Percentiles rank a stretch among this genome's conserved stretches.
These are phyloP conservation scores for Druceiella hillmani DNA, from an alignment of 2,888 invertebrate genomes.

Conservation along the genomic window DNA sequence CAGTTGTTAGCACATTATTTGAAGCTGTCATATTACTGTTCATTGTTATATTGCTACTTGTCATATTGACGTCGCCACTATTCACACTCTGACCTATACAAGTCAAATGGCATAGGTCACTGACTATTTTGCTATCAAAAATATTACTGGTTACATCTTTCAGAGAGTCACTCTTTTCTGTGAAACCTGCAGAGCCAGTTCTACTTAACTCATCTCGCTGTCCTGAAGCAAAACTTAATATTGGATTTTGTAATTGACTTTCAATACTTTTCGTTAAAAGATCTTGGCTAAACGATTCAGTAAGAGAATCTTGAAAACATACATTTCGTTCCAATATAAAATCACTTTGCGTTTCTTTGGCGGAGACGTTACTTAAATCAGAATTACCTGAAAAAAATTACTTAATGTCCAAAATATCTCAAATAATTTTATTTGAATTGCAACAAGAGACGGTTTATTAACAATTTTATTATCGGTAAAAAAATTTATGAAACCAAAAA, in stretches of 20 bases:
- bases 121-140: conserved; percentile 33
- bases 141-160: conserved; percentile 41
- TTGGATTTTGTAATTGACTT: conserved; percentile 32
- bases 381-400: conserved; percentile 36
- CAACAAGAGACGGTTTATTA: too few species aligned
- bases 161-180: conserved; percentile 37
- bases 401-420: too few species aligned
- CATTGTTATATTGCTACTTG: conserved; percentile 41
- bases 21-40: conserved; percentile 45
- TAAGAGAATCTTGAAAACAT: conserved; percentile 47
- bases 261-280: conserved; percentile 38
- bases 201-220: conserved; percentile 38
- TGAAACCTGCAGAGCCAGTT: conserved; percentile 32
- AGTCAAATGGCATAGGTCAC: conserved; percentile 31
- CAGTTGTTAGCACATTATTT: conserved; percentile 38
- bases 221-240: too few species aligned
- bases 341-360: conserved; percentile 43
- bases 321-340: conserved; percentile 46
- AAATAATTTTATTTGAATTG: too few species aligned
- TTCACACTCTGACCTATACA: conserved; percentile 38
- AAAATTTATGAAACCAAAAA: too few species aligned
- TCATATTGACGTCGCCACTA: conserved; percentile 43
- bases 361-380: conserved; percentile 37
- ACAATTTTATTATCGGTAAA: too few species aligned
- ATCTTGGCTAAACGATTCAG: conserved; percentile 44